phyloP scores from a whole-genome alignment of 2,113 vertebrate genomes.

The Varanus salvator region DNA sequence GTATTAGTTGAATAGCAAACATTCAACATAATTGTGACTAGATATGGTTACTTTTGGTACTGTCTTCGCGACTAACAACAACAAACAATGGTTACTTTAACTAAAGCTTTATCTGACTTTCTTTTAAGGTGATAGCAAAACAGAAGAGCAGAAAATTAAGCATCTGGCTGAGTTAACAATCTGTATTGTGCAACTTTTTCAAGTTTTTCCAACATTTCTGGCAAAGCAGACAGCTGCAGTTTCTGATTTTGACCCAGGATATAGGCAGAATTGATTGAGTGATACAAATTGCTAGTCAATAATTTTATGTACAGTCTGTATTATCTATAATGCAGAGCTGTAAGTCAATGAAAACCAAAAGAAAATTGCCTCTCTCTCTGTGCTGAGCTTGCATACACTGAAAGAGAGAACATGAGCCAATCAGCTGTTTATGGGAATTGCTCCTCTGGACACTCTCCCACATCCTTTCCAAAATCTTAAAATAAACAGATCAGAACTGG shows the following conservation, averaged over 20 bases:
- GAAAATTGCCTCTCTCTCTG: neutral
- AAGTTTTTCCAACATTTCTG: conserved; percentile 48
- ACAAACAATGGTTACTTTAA: neutral
- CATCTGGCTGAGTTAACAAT: neutral
- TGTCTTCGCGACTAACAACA: too few relatives aligned
- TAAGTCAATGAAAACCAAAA: neutral
- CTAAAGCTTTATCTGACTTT: neutral
- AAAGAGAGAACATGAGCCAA: too few relatives aligned
- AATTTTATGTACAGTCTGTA: conserved; percentile 32
- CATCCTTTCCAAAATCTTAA: neutral
- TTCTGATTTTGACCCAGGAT: conserved; percentile 60
- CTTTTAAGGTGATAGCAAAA: neutral
- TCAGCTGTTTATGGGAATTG: neutral
- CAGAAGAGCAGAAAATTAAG: neutral
- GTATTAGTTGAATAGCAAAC: neutral
- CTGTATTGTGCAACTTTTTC: conserved; percentile 53
- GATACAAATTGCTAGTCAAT: neutral
- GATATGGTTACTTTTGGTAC: neutral
- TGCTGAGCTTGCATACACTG: neutral
- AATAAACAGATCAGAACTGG: neutral
- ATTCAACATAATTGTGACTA: neutral
- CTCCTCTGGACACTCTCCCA: neutral
- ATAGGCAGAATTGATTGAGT: conserved; percentile 25
- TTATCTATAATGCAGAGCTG: neutral
- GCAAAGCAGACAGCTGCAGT: conserved; percentile 38